Evolutionary conservation across 2,797 vertebrate genomes (phyloP), one percentile per base, ranked within the genome.

Genomic region (Phoxinus dragarum): DNA sequence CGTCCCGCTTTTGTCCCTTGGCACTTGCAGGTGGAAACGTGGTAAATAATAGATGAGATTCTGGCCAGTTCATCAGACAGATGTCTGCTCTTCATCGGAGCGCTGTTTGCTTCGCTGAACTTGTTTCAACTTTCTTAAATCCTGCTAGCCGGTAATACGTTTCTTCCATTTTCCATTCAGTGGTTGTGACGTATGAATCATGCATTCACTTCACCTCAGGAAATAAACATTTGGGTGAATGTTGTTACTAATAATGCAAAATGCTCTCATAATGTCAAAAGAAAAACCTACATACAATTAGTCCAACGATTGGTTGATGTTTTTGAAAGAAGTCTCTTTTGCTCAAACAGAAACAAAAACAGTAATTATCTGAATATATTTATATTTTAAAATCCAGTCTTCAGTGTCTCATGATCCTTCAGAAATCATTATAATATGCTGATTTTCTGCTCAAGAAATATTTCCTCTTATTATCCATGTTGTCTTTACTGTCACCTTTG

Each of bases 11-110:
- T 80, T 77, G 69, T 77, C 87, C 86, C 82, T 86, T 38, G 38
- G 84, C 81, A 73, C 76, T 64, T 74, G 75, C 82, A 87, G 88
- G 84, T 90, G 88, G 88, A 90, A 85, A 87, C 78, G 54, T n/a
- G 36, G 75, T 90, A 83, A 89, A 92, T 91, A 90, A 91, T 89
- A 86, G 87, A 91, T 90, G 88, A 91, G 86, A 54, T 66, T 86
- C 69, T 71, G 86, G 85, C 69, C 84, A 86, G 84, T 90, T 91
- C 89, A 91, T 92, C 90, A 90, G 88, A 90, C 82, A 76, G 79
- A 40, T 84, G 88, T 91, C 85, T 89, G 89, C 81, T 89, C 87
- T 86, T 82, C 75, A 49, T 84, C 80, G 47, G 74, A 86, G 86
- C 69, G 31, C 76, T 54, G 80, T 86, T 88, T 81, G 59, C 83